Conservation (phyloP, 1,140 invertebrate species). For the Zaprionus inermis region DNA sequence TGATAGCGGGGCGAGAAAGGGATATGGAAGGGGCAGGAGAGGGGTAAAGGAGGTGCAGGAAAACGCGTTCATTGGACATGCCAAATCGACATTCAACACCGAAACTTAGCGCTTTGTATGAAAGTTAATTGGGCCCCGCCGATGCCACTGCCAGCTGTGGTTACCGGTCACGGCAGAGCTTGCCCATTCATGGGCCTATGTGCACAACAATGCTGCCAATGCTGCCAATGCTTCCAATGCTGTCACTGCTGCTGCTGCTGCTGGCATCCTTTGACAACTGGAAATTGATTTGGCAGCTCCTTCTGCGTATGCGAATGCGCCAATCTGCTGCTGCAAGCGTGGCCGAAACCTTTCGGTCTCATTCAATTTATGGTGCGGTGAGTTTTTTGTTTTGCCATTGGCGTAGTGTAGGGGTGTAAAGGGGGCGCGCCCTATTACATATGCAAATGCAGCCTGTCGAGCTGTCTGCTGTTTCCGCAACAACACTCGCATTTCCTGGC, state of each 20-base stretch:
- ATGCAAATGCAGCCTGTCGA: slow-evolving; percentile 16
- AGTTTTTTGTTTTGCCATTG: not conserved
- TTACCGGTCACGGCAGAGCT: not conserved
- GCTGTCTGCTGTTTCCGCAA: not conserved
- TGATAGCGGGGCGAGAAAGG: too few species aligned
- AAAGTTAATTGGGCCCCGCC: slow-evolving; percentile 68
- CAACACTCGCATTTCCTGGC: not conserved
- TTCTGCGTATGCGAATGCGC: not conserved
- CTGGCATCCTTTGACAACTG: slow-evolving; percentile 7
- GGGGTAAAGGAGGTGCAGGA: too few species aligned
- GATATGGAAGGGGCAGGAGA: too few species aligned
- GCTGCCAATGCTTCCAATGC: too few species aligned
- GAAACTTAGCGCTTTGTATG: slow-evolving; percentile 72
- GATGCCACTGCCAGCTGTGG: slow-evolving; percentile 56
- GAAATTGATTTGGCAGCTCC: slow-evolving; percentile 7
- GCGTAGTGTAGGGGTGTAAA: too few species aligned
- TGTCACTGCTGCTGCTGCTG: too few species aligned
- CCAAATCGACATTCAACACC: slow-evolving; percentile 72
- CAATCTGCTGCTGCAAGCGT: slow-evolving; percentile 10
- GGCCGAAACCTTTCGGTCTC: not conserved
- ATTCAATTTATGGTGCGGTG: slow-evolving; percentile 12
- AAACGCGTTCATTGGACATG: slow-evolving; percentile 66
- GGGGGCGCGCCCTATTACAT: slow-evolving; percentile 19
- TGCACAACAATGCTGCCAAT: not conserved
- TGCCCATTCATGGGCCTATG: slow-evolving; percentile 5